Base-by-base conservation (phyloP, 2,888 invertebrate species). In the Drosophila helvetica region DNA sequence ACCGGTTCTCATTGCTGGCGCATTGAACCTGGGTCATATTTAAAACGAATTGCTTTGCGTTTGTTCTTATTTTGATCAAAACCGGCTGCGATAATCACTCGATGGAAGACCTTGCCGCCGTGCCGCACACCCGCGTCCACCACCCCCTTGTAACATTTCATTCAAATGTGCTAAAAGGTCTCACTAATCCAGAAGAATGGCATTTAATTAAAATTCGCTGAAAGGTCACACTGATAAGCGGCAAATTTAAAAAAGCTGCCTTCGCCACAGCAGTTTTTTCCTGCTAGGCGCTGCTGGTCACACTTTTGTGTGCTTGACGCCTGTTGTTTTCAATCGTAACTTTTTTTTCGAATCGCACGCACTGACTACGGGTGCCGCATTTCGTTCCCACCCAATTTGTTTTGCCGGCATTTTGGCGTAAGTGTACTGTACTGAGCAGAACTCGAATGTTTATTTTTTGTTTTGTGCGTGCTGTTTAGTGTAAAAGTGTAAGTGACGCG, bases 401-500 rank as follows among this genome's bases (percentile, higher is more conserved):
- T 38, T 38, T 38, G 38, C 38, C 38, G 38, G 38, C 38, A 38
- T 15, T 38, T 15, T 38, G 38, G 38, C 38, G 38, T 38, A 38
- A 38, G 38, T 38, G 38, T 38, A 22, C 22, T 22, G 22, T 22
- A 38, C 38, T 7, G 38, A 38, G 38, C 5, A 12, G 15, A 33
- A 38, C 38, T 38, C 38, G n/a, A 38, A n/a, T 38, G 38, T 7
- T 2, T 38, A n/a, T 33, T 52, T 19, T 17, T 51, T 51, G 18
- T 51, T 68, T 67, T n/a, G 38, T 38, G 38, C 38, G 38, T 38
- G n/a, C 2, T 38, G 15, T 38, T 67, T 67, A 48, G 66, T 57
- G 66, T 67, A 66, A 67, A 68, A 67, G 66, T 68, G 30, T 65
- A 43, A 67, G 65, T 48, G 48, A 55, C 65, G 65, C 65, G 65